These are phyloP conservation scores for Eptatretus atami DNA, from an alignment of 2,797 vertebrate species.

Conservation along the genomic window DNA sequence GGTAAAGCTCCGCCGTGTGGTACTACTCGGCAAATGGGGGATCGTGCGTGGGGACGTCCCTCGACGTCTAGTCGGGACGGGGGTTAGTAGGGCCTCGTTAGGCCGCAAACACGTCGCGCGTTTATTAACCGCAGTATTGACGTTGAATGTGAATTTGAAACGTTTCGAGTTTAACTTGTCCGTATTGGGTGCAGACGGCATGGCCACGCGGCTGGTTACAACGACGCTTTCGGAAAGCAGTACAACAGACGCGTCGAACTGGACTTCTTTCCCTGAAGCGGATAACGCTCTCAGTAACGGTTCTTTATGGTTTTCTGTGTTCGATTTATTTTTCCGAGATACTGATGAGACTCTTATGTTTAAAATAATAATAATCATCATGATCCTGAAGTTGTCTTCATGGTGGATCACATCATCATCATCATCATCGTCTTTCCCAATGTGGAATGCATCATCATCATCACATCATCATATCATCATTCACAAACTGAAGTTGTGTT, in stretches of 20 bases:
- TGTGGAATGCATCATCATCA: too few relatives aligned
- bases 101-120: background rate
- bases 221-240: conserved; percentile 93
- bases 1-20: conserved; percentile 24
- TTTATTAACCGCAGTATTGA: background rate
- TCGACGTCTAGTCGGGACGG: background rate
- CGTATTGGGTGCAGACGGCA: conserved; percentile 41
- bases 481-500: too few relatives aligned
- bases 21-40: background rate
- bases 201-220: conserved; percentile 73
- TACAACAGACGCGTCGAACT: conserved; percentile 96
- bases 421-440: too few relatives aligned
- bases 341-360: background rate
- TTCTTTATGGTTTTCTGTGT: conserved; percentile 11
- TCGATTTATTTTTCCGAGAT: too few relatives aligned
- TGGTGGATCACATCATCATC: too few relatives aligned
- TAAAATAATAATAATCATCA: background rate
- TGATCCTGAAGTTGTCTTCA: background rate
- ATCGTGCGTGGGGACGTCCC: too few relatives aligned
- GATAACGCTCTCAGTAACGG: conserved; percentile 76
- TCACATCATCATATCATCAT: too few relatives aligned
- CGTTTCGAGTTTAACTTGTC: too few relatives aligned
- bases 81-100: background rate
- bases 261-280: conserved; percentile 99
- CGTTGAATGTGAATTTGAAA: too few relatives aligned